phyloP scores from a whole-genome alignment of 2,113 vertebrate genomes.

The Smithornis capensis region DNA sequence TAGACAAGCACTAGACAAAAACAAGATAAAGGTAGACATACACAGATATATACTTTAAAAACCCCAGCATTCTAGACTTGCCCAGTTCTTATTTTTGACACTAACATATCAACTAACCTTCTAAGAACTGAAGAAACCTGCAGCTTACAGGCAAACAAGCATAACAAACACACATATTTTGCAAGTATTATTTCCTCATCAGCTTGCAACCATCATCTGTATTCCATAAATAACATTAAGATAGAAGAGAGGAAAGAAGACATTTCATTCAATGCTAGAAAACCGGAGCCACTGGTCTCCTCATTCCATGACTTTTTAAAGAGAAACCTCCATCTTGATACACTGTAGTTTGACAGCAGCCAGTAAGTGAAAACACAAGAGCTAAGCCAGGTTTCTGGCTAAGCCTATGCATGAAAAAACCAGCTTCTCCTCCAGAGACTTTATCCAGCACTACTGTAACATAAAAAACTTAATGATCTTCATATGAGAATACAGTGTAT shows the following conservation, averaged over 20 bases:
- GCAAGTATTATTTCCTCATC: not conserved
- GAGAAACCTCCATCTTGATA: not conserved
- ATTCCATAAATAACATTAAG: slow-evolving; percentile 44
- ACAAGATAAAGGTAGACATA: not conserved
- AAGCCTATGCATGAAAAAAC: not conserved
- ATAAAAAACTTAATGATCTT: not conserved
- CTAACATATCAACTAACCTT: not conserved
- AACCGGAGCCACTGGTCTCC: not conserved
- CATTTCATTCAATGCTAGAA: not conserved
- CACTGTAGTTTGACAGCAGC: not conserved
- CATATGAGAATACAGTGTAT: not conserved
- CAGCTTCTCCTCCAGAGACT: not conserved
- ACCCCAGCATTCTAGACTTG: not conserved
- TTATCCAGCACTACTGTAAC: not conserved
- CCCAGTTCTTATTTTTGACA: not conserved
- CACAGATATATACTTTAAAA: not conserved
- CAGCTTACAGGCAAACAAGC: not conserved
- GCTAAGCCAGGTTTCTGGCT: not conserved
- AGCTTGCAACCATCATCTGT: not conserved
- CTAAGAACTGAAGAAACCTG: not conserved
- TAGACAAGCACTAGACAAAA: not conserved
- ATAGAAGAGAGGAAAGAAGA: not conserved
- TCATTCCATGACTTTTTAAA: not conserved
- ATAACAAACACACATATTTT: not conserved
- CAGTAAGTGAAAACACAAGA: slow-evolving; percentile 14